Evolutionary conservation across 2,888 invertebrate genomes (phyloP), one percentile per base, ranked within the genome.

Genomic region (Deroplatys truncata): DNA sequence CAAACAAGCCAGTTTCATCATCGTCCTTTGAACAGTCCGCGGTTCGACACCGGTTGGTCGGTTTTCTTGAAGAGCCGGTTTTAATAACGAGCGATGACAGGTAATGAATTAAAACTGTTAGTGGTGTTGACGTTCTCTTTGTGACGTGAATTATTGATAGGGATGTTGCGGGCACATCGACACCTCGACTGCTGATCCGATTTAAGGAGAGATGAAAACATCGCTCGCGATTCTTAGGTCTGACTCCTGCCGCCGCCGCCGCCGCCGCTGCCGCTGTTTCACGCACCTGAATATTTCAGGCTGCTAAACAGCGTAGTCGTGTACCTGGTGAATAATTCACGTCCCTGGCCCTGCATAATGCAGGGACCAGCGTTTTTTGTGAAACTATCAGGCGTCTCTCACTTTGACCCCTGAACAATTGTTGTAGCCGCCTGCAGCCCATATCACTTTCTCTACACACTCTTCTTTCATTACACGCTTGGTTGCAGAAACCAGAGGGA

Each of bases 281-380:
- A 28, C 43, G 92, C 29, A 25, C 83, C 43, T 91, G 90, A 91
- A 91, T 91, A 91, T 90, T 91, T 90, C 90, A 91, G 85, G 31
- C 88, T 89, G 89, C 90, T 91, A 91, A 91, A 91, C 91, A 91
- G 91, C 91, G 84, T 89, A 91, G 90, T 90, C 90, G 89, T 91
- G 91, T 91, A 90, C 56, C 84, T 49, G 29, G 31, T 91, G 88
- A 90, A 91, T 91, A 89, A 91, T 91, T 90, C 90, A 91, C 43
- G 89, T 88, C 82, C 89, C 82, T 83, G 28, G 87, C 25, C 82
- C 29, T 87, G 13, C 83, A 87, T 87, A 87, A 87, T 87, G 87
- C 87, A 87, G 31, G 56, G 56, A 72, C 56, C 56, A 72, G 20
- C 56, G 56, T 72, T 72, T 72, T 72, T 72, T 72, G 5, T 72